Percentiles rank a stretch among this genome's conserved stretches.
These are phyloP conservation scores for Papilio polytes DNA, from an alignment of 1,140 invertebrate genomes.

Conservation along the genomic window DNA sequence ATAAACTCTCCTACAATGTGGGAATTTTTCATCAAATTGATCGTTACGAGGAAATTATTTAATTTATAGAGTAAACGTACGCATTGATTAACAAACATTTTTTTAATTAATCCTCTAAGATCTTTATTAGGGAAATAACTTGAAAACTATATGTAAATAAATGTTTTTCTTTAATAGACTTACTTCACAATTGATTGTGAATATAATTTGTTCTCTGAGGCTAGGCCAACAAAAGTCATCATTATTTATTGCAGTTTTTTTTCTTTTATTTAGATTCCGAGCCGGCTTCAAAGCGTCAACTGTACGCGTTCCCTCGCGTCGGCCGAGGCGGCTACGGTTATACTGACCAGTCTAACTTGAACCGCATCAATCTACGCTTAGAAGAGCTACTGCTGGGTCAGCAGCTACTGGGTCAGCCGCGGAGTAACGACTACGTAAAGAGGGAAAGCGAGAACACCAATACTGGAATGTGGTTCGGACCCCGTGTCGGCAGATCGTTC, in stretches of 20 bases:
- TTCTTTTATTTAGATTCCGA: constrained; percentile 64
- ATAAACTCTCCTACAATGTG: background rate
- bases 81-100: too few species aligned
- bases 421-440: constrained; percentile 49
- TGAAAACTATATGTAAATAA: too few species aligned
- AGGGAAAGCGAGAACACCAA: constrained; percentile 61
- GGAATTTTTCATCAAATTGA: background rate
- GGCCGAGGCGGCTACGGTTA: constrained; percentile 58
- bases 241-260: background rate
- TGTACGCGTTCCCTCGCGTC: constrained; percentile 82
- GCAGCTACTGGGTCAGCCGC: constrained; percentile 42
- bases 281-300: constrained; percentile 69
- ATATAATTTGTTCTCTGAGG: too few species aligned
- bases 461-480: constrained; percentile 85
- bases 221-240: too few species aligned
- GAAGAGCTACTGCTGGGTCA: constrained; percentile 47
- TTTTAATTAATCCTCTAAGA: too few species aligned
- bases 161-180: too few species aligned
- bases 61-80: too few species aligned
- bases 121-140: too few species aligned
- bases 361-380: constrained; percentile 45
- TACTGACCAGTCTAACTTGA: constrained; percentile 33
- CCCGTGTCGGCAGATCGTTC: constrained; percentile 78
- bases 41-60: background rate
- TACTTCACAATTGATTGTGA: too few species aligned